Evolutionary conservation across 1,140 invertebrate genomes (phyloP).

Genomic region (Drosophila rufa): DNA sequence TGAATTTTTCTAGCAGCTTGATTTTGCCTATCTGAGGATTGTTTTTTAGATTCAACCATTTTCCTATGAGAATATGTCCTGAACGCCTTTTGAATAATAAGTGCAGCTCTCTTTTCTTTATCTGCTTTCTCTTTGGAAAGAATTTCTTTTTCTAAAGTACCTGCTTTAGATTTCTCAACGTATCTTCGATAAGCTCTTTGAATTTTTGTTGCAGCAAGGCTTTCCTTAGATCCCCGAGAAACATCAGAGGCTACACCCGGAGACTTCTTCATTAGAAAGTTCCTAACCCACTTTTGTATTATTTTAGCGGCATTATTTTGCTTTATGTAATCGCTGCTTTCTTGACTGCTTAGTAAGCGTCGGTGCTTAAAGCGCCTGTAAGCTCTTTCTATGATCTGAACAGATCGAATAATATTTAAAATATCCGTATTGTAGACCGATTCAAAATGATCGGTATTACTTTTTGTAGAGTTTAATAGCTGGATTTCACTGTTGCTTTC

Average conservation of each 20-base stretch:
- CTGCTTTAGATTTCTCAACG: not conserved
- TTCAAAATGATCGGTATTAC: not conserved
- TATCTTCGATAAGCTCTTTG: constrained; percentile 46
- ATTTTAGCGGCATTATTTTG: constrained; percentile 15
- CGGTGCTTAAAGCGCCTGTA: constrained; percentile 17
- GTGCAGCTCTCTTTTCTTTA: constrained; percentile 9
- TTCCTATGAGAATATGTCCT: constrained; percentile 11
- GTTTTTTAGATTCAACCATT: not conserved
- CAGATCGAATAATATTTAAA: constrained; percentile 15
- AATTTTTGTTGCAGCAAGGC: constrained; percentile 49
- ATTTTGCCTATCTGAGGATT: not conserved
- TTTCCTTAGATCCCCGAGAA: not conserved
- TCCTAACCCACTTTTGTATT: constrained; percentile 30
- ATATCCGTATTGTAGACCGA: constrained; percentile 7
- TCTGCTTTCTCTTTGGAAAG: not conserved
- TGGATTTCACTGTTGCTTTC: not conserved
- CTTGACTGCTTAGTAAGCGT: no score
- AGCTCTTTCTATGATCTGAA: constrained; percentile 49
- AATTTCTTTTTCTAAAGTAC: not conserved
- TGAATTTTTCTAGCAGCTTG: constrained; percentile 27
- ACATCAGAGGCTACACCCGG: not conserved
- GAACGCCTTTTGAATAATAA: constrained; percentile 38
- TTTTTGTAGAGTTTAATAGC: not conserved
- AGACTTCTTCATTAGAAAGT: not conserved
- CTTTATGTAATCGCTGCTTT: not conserved